These are phyloP conservation scores for Anisognathus igniventris DNA, from an alignment of 2,797 vertebrate species.

Conservation along the genomic window DNA sequence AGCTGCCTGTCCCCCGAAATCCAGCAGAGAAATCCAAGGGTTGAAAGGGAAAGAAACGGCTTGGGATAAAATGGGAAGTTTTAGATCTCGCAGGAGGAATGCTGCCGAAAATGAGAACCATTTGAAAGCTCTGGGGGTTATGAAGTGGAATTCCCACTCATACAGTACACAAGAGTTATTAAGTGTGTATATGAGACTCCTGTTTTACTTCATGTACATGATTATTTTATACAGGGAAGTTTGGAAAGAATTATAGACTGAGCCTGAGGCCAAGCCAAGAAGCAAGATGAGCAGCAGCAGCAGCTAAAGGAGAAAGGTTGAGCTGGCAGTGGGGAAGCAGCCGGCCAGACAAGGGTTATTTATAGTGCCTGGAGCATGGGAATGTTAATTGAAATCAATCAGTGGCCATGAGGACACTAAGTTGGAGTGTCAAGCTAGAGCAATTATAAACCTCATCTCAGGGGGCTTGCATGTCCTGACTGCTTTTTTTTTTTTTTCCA, in stretches of 20 bases:
- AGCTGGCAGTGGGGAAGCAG: constrained; percentile 12
- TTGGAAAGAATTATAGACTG: constrained; percentile 80
- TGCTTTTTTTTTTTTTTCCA: neutral
- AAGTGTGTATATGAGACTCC: constrained; percentile 78
- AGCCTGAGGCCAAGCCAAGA: constrained; percentile 72
- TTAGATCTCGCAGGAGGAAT: constrained; percentile 70
- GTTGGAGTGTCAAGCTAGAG: constrained; percentile 8
- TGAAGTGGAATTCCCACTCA: constrained; percentile 77
- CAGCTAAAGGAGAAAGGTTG: constrained; percentile 53
- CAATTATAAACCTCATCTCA: constrained; percentile 39
- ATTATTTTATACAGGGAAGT: constrained; percentile 79
- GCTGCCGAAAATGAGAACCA: constrained; percentile 74
- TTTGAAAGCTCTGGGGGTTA: constrained; percentile 74
- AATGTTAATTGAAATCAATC: constrained; percentile 61
- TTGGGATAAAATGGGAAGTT: constrained; percentile 59
- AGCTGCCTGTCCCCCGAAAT: neutral
- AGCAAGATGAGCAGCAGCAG: constrained; percentile 71
- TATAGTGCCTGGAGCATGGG: constrained; percentile 64
- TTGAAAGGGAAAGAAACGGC: constrained; percentile 50
- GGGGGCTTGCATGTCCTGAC: neutral
- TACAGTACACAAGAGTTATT: constrained; percentile 79
- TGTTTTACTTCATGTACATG: constrained; percentile 81
- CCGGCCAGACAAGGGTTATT: constrained; percentile 51
- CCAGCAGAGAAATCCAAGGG: neutral
- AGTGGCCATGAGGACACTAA: constrained; percentile 22